These are phyloP conservation scores for Trichosurus vulpecula DNA, from an alignment of 2,797 vertebrate genomes.

Conservation along the genomic window DNA sequence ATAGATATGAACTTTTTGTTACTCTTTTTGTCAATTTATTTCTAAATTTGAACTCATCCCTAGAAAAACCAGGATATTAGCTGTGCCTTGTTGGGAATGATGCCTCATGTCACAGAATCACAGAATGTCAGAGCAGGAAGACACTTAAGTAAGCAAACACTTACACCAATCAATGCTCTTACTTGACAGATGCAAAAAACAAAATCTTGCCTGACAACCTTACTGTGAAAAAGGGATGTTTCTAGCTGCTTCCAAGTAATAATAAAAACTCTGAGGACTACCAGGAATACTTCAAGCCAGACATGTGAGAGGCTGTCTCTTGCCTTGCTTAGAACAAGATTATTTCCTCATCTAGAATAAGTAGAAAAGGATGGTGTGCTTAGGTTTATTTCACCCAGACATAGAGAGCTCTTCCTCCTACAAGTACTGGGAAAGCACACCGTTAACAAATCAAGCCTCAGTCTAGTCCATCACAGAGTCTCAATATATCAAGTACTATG, in stretches of 20 bases:
- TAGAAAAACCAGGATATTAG: conserved; percentile 3
- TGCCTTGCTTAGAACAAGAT: conserved; percentile 15
- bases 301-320: background rate
- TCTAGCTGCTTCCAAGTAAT: conserved; percentile 16
- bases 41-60: background rate
- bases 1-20: conserved; percentile 19
- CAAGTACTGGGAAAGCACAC: background rate
- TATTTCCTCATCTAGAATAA: background rate
- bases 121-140: background rate
- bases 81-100: background rate
- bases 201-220: conserved; percentile 1
- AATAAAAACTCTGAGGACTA: conserved; percentile 17
- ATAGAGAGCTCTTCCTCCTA: conserved; percentile 14
- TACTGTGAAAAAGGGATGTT: conserved; percentile 13
- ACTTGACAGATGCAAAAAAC: background rate
- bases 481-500: background rate
- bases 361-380: background rate
- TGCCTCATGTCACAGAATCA: background rate
- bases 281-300: background rate
- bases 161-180: background rate
- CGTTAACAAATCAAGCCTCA: conserved; percentile 20
- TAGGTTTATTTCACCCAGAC: conserved; percentile 21
- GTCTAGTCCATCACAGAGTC: background rate
- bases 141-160: background rate
- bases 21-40: background rate